Base-by-base conservation (phyloP, 2,113 vertebrate species). In the Protomyctophum bolini region DNA sequence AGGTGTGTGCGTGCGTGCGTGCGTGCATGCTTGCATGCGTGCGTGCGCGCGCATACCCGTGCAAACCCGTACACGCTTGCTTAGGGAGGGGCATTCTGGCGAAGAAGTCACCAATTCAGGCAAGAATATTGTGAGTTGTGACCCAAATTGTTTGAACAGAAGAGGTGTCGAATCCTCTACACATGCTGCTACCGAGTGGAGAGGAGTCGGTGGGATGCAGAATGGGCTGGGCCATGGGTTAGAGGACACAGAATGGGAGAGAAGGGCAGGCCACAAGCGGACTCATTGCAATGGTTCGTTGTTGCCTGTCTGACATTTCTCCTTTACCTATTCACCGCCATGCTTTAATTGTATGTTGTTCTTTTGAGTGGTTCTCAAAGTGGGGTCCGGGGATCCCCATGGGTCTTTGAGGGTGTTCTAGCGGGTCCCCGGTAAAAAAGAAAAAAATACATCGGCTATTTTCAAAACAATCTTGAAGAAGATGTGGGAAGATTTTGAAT, bases 121-220 rank as follows among this genome's bases (percentile, higher is more conserved):
- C 29, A 58, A 58, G 15, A 58, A 58, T 29, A 58, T 41, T 58
- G 56, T 58, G 56, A 58, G 29, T 41, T 58, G 56, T 58, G 56
- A 58, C 15, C 15, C 56, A 29, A 15, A 28, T 58, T 58, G 33
- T 41, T 41, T 41, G 33, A 33, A 33, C 2, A 33, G 33, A 33
- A 33, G 33, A 41, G 5, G 33, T 41, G 33, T 41, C 5, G 33
- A 41, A 41, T 29, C 21, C 8, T 58, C 56, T 83, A 75, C 75
- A 76, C 73, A 29, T 21, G 75, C 5, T 66, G 76, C 83, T 79
- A 80, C 79, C 60, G 71, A 73, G 72, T 77, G 83, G 80, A 85
- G 77, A 79, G 82, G 82, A 62, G 85, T 82, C 80, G 87, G 82
- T 86, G 78, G 83, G 82, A 76, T 77, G 85, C 70, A 68, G 77